Base-by-base conservation (phyloP, 1,140 invertebrate species). In the Diploscapter pachys region DNA sequence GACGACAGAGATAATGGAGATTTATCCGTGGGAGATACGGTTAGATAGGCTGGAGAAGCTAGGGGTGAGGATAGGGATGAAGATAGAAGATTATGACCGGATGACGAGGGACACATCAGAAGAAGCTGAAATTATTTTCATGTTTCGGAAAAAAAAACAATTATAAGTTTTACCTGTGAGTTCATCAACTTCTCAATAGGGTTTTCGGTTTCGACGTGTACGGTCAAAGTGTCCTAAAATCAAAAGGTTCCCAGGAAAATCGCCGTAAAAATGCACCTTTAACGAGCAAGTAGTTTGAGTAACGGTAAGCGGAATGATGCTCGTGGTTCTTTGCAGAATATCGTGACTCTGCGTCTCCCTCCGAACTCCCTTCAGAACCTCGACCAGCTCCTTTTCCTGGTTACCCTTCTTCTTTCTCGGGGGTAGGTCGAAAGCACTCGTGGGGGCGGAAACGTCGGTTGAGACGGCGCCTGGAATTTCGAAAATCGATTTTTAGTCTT, bases 331-430 rank as follows among this genome's bases (percentile, higher is more conserved):
- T 9, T 31, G 2, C 56, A 67, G 3, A 55, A 70, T 70, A 59
- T 57, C 53, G 67, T 69, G 52, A 57, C 59, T 59, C 68, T 59
- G 63, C 56, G 63, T 59, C 56, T 70, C 53, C 68, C 68, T 6
- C 11, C 68, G 68, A 61, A 70, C 68, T 52, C 68, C 56, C 62
- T 70, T 56, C n/a, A 70, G 56, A 49, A 70, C 62, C 9, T 70
- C 68, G 59, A 61, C 68, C 5, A 59, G 56, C 51, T 59, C 62
- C 31, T 70, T 56, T 52, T 70, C 56, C n/a, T 70, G 68, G 53
- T 6, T 61, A 8, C 56, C 59, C 31, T 31, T 31, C 31, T 31
- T 31, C 31, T 31, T 31, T 31, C 31, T 31, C 31, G 31, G 31
- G 31, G 31, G 31, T 31, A 31, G 31, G 31, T 31, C 31, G 31